A percentile compares a stretch with the other conserved stretches of the same genome.
phyloP scores from a whole-genome alignment of 2,888 invertebrate species.

The Apamea epomidion region DNA sequence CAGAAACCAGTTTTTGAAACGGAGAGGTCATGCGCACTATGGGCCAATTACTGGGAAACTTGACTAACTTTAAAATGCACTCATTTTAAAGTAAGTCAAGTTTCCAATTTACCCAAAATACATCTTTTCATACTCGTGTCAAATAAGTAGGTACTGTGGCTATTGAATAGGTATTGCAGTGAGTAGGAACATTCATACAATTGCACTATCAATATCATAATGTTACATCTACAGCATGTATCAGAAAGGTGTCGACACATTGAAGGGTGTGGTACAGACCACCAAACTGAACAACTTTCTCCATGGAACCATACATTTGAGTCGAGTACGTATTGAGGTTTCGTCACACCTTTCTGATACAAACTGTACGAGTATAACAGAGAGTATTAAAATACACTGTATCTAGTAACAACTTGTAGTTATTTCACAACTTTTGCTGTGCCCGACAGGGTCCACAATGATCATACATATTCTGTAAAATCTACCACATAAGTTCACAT shows the following conservation, averaged over 20 bases:
- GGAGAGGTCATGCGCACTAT: neutral
- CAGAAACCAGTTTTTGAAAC: neutral
- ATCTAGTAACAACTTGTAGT: slow-evolving; percentile 22
- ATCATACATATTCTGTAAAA: too few species aligned
- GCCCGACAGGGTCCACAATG: too few species aligned
- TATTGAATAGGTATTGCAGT: neutral
- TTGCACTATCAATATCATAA: neutral
- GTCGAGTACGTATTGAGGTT: neutral
- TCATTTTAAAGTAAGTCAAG: neutral
- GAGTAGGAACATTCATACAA: neutral
- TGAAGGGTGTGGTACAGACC: neutral
- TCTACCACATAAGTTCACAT: too few species aligned
- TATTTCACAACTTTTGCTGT: slow-evolving; percentile 31
- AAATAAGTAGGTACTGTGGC: neutral
- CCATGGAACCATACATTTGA: neutral
- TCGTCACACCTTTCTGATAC: neutral
- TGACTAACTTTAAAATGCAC: too few species aligned
- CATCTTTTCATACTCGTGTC: neutral
- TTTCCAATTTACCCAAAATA: neutral
- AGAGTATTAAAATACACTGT: neutral
- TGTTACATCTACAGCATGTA: neutral
- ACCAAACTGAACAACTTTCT: neutral
- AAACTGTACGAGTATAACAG: neutral
- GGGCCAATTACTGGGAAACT: neutral
- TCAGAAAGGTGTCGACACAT: neutral